These are phyloP conservation scores for Acleris holmiana DNA, from an alignment of 2,888 invertebrate genomes.

Conservation along the genomic window DNA sequence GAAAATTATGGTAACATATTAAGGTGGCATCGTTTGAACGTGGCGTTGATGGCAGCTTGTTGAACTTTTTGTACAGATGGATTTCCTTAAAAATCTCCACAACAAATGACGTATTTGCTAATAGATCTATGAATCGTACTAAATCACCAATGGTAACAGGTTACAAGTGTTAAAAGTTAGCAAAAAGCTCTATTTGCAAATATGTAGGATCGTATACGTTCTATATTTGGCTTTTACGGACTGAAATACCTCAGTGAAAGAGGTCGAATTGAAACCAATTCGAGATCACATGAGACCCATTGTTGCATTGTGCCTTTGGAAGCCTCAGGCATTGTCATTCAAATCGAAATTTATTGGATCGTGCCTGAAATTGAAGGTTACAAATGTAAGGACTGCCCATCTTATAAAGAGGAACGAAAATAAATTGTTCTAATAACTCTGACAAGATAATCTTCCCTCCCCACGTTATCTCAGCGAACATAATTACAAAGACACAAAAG, in stretches of 20 bases:
- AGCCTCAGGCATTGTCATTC: slow-evolving; percentile 24
- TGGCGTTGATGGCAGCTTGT: no score
- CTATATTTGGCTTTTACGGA: no score
- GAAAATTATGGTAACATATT: no score
- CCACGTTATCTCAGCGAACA: slow-evolving; percentile 19
- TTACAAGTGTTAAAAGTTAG: no score
- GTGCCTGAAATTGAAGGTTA: slow-evolving; percentile 29
- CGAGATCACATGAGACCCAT: slow-evolving; percentile 21
- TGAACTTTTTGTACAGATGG: no score
- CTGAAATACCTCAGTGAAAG: not conserved
- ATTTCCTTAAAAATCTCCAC: no score
- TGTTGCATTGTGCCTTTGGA: slow-evolving; percentile 29
- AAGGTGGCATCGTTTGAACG: no score
- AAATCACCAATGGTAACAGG: no score
- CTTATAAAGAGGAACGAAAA: slow-evolving; percentile 27
- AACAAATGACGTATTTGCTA: no score
- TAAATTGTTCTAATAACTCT: slow-evolving; percentile 34
- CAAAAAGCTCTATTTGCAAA: no score
- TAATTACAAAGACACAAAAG: slow-evolving; percentile 33
- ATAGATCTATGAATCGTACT: no score
- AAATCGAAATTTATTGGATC: slow-evolving; percentile 28
- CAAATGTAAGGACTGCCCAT: slow-evolving; percentile 21
- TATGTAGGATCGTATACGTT: no score
- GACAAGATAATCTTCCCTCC: slow-evolving; percentile 28
- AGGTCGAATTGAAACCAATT: slow-evolving; percentile 18